These are phyloP conservation scores for Drosophila meridiana DNA, from an alignment of 2,888 invertebrate genomes.

Conservation along the genomic window DNA sequence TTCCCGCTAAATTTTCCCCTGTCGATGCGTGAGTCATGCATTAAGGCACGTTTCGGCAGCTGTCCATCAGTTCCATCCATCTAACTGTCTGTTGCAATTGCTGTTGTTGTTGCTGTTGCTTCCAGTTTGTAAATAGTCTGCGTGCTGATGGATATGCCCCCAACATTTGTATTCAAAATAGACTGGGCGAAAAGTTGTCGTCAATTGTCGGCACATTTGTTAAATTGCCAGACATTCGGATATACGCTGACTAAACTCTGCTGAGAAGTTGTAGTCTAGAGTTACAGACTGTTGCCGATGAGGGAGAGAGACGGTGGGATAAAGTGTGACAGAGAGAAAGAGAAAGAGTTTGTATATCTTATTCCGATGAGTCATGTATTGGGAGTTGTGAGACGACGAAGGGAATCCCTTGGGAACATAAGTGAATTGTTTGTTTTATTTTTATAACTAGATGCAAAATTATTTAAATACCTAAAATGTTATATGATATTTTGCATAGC, in stretches of 20 bases:
- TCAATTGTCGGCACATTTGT: constrained; percentile 66
- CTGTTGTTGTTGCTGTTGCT: constrained; percentile 31
- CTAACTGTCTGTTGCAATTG: constrained; percentile 14
- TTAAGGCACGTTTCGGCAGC: constrained; percentile 65
- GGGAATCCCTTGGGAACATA: background rate
- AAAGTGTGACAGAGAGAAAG: too few species aligned
- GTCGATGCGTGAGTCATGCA: constrained; percentile 70
- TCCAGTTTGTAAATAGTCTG: constrained; percentile 57
- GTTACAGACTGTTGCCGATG: constrained; percentile 35
- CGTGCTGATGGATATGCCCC: constrained; percentile 72
- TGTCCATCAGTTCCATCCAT: constrained; percentile 43
- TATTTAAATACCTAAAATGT: background rate
- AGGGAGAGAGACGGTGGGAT: background rate
- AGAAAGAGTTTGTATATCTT: constrained; percentile 7
- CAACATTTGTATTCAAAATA: constrained; percentile 60
- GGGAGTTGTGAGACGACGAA: background rate
- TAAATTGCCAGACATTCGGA: constrained; percentile 45
- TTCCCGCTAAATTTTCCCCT: constrained; percentile 44
- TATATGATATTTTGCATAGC: too few species aligned
- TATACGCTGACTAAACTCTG: constrained; percentile 17
- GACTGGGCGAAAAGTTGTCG: constrained; percentile 67
- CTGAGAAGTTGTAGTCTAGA: constrained; percentile 34
- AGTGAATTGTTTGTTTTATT: background rate
- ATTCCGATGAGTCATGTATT: constrained; percentile 47
- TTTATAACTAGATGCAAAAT: background rate